These are phyloP conservation scores for Coregonus ussuriensis DNA, from an alignment of 2,797 vertebrate species.

Conservation along the genomic window DNA sequence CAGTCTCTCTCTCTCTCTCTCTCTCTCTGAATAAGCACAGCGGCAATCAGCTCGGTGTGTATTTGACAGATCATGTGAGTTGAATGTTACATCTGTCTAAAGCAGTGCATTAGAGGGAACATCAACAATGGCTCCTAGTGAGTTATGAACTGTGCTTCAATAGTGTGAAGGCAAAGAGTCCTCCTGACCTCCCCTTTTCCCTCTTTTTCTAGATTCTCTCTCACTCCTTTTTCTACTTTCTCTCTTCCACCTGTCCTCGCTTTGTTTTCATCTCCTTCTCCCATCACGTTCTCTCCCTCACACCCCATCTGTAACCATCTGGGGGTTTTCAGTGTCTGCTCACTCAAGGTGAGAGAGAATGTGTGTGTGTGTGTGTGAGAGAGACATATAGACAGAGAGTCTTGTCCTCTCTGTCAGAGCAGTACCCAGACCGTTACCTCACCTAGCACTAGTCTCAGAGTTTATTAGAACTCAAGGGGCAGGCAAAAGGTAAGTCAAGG, in stretches of 20 bases:
- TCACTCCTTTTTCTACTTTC: slow-evolving; percentile 11
- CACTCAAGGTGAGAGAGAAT: slow-evolving; percentile 54
- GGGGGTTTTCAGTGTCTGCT: slow-evolving; percentile 43
- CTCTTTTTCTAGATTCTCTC: background rate
- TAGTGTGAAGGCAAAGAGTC: background rate
- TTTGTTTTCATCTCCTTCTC: slow-evolving; percentile 3
- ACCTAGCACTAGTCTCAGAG: background rate
- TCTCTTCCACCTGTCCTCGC: slow-evolving; percentile 20
- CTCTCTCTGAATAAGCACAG: slow-evolving; percentile 56
- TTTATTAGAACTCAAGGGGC: too few relatives aligned
- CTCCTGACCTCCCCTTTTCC: slow-evolving; percentile 12
- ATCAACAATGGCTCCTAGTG: slow-evolving; percentile 44
- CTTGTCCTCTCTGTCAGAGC: background rate
- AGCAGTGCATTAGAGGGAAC: slow-evolving; percentile 47
- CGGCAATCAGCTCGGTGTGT: slow-evolving; percentile 49
- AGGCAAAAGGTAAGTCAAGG: too few relatives aligned
- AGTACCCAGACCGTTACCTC: background rate
- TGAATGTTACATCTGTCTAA: slow-evolving; percentile 58
- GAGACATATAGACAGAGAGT: background rate
- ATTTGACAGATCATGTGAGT: slow-evolving; percentile 63
- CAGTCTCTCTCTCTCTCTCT: background rate
- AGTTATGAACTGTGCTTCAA: slow-evolving; percentile 38
- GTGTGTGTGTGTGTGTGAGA: background rate
- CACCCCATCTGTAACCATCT: slow-evolving; percentile 50
- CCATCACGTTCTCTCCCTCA: slow-evolving; percentile 24